These are phyloP conservation scores for Nipponacmea schrenckii DNA, from an alignment of 2,888 invertebrate genomes.

Conservation along the genomic window DNA sequence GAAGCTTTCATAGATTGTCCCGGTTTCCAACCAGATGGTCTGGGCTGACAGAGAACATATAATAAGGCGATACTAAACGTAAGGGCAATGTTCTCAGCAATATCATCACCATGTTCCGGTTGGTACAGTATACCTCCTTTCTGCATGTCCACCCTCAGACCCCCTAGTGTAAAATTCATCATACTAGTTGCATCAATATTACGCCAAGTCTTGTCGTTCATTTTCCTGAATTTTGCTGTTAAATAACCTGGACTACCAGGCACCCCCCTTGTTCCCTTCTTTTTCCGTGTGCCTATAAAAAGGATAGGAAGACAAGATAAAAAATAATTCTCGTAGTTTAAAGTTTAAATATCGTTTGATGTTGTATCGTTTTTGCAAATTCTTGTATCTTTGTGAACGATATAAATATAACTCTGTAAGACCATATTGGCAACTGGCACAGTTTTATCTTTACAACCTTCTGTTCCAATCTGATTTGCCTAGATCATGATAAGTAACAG, in stretches of 20 bases:
- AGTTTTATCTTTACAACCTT: too few species aligned
- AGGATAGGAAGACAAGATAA: background rate
- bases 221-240: conserved; percentile 52
- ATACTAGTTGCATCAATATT: conserved; percentile 43
- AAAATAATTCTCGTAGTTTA: too few species aligned
- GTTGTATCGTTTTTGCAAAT: background rate
- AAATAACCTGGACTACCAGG: conserved; percentile 63
- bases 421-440: too few species aligned
- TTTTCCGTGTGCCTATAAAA: conserved; percentile 27
- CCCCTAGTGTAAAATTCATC: conserved; percentile 44
- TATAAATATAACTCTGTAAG: too few species aligned
- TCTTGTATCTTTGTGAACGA: background rate
- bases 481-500: too few species aligned
- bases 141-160: conserved; percentile 52
- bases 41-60: conserved; percentile 71
- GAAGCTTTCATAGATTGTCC: conserved; percentile 23
- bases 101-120: conserved; percentile 44
- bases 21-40: conserved; percentile 44
- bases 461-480: too few species aligned
- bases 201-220: conserved; percentile 42
- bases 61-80: conserved; percentile 69
- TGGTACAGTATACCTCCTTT: conserved; percentile 51
- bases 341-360: too few species aligned
- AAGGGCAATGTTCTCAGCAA: conserved; percentile 69
- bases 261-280: conserved; percentile 50